phyloP scores from a whole-genome alignment of 2,888 invertebrate species.

The Lottia gigantea region DNA sequence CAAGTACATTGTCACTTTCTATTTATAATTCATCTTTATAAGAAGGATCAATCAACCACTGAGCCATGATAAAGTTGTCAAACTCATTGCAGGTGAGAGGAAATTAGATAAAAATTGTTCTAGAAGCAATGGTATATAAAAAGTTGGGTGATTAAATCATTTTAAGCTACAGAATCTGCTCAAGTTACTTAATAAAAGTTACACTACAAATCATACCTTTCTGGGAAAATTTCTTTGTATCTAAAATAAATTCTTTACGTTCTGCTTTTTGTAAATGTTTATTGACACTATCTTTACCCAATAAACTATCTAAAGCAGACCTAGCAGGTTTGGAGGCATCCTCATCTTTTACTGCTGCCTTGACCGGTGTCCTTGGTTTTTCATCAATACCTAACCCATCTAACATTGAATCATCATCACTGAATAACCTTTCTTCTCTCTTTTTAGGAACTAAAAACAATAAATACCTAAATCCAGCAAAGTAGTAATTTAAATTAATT shows the following conservation, averaged over 20 bases:
- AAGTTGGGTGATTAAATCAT: neutral
- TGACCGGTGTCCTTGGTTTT: slow-evolving; percentile 16
- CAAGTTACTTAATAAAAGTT: too few relatives aligned
- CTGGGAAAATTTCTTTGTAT: slow-evolving; percentile 52
- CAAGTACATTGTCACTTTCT: neutral
- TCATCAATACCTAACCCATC: slow-evolving; percentile 50
- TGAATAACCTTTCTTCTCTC: slow-evolving; percentile 51
- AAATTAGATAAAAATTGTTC: too few relatives aligned
- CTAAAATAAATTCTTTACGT: slow-evolving; percentile 57
- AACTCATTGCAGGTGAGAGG: too few relatives aligned
- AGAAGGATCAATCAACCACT: neutral
- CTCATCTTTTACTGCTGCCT: slow-evolving; percentile 24
- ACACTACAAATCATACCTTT: neutral
- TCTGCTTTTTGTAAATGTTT: slow-evolving; percentile 53
- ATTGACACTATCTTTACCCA: slow-evolving; percentile 47
- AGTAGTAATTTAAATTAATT: too few relatives aligned
- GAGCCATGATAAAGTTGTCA: too few relatives aligned
- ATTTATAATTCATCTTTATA: neutral
- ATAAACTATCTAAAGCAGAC: slow-evolving; percentile 56
- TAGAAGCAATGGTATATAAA: too few relatives aligned
- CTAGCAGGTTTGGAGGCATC: slow-evolving; percentile 49
- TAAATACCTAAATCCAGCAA: neutral
- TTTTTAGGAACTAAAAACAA: slow-evolving; percentile 32
- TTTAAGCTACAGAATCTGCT: too few relatives aligned
- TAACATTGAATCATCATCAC: slow-evolving; percentile 57